Evolutionary conservation across 2,888 invertebrate genomes (phyloP).

Genomic region (Phaonia tiefii): DNA sequence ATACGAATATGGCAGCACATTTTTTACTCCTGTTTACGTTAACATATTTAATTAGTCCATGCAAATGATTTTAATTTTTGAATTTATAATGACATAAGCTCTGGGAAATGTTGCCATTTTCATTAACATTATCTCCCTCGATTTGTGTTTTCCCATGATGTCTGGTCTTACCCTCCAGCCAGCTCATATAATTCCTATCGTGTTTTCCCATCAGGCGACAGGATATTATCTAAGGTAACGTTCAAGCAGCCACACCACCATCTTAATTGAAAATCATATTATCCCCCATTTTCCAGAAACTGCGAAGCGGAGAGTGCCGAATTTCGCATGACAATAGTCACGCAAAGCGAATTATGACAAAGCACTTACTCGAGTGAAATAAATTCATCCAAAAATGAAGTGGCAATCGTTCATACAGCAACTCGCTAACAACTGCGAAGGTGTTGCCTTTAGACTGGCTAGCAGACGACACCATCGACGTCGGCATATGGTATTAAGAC

Average conservation of each 20-base stretch:
- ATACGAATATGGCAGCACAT: too few relatives aligned
- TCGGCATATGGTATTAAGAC: constrained; percentile 32
- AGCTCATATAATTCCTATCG: not conserved
- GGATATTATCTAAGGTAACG: constrained; percentile 10
- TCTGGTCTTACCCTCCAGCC: not conserved
- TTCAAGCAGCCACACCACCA: constrained; percentile 8
- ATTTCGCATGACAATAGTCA: constrained; percentile 23
- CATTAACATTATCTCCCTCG: not conserved
- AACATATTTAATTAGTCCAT: constrained; percentile 17
- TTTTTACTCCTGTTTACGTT: too few relatives aligned
- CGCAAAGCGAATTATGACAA: constrained; percentile 30
- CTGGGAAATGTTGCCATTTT: not conserved
- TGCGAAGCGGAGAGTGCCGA: constrained; percentile 5
- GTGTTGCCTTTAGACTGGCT: constrained; percentile 45
- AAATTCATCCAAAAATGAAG: constrained; percentile 24
- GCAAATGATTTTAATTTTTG: not conserved
- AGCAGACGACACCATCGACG: not conserved
- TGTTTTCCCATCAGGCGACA: not conserved
- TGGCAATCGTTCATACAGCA: not conserved
- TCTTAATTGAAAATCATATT: constrained; percentile 36
- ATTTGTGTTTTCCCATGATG: constrained; percentile 16
- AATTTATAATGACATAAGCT: constrained; percentile 12
- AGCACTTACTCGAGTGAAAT: constrained; percentile 18
- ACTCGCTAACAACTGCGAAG: constrained; percentile 4
- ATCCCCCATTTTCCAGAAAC: constrained; percentile 11